Evolutionary conservation across 2,113 vertebrate genomes (phyloP).

Genomic region (Otis tarda): DNA sequence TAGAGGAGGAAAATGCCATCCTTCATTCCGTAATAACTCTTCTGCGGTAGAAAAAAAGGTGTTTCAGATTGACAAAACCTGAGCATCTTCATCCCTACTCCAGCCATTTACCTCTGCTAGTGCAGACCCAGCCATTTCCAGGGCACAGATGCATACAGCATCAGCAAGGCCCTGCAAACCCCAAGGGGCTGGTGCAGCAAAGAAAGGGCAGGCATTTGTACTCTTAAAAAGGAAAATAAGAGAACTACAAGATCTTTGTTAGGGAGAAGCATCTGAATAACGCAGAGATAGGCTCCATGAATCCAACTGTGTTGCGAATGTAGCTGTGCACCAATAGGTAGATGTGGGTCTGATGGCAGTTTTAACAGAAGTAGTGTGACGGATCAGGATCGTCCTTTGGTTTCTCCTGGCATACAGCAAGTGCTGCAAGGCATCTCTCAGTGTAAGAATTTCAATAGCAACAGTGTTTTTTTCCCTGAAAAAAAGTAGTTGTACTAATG

Average conservation of each 20-base stretch:
- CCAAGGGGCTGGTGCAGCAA: background rate
- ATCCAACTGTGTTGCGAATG: background rate
- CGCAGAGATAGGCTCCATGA: background rate
- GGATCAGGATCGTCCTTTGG: background rate
- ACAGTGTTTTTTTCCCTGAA: background rate
- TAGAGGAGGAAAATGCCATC: background rate
- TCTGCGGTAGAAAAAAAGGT: background rate
- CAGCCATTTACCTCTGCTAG: background rate
- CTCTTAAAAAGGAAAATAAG: background rate
- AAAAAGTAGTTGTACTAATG: background rate
- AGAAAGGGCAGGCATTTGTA: background rate
- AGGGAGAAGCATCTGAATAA: background rate
- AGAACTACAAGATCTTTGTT: background rate
- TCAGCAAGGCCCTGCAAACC: too few species aligned
- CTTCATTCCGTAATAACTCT: background rate
- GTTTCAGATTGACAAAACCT: background rate
- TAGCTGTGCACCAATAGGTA: background rate
- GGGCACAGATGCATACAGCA: accelerated
- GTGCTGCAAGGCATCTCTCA: background rate
- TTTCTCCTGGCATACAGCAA: background rate
- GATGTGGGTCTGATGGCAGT: background rate
- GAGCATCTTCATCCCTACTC: background rate
- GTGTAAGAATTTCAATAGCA: background rate
- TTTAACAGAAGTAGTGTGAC: background rate
- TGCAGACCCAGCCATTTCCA: background rate